Conservation (phyloP, 2,113 vertebrate genomes). For the Peromyscus maniculatus region DNA sequence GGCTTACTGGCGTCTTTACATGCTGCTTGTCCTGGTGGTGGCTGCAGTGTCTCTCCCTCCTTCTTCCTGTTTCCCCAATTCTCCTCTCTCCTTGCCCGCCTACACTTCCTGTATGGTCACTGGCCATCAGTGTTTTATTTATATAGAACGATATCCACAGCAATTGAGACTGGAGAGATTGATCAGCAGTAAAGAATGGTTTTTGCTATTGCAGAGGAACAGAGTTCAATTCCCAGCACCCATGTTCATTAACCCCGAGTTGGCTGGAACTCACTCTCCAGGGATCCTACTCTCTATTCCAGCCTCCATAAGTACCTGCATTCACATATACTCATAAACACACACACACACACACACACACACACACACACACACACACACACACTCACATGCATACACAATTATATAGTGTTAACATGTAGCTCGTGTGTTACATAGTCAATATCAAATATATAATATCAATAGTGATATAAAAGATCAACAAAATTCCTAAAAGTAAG, state of each 20-base stretch:
- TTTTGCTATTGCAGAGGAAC: not conserved
- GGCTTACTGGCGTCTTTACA: no score
- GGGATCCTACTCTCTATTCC: not conserved
- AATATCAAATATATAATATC: not conserved
- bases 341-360: not conserved
- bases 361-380: not conserved
- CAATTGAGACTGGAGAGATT: not conserved
- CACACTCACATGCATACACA: not conserved
- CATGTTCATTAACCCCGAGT: not conserved
- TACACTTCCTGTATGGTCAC: no score
- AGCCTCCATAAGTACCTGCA: not conserved
- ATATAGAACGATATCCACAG: no score
- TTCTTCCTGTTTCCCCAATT: no score
- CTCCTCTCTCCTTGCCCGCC: no score
- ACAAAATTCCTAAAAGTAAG: not conserved
- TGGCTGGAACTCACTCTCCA: not conserved
- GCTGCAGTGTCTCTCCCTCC: no score
- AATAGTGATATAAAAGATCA: not conserved
- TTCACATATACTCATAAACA: not conserved
- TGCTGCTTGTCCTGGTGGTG: no score
- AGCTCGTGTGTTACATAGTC: not conserved
- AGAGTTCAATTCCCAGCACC: not conserved
- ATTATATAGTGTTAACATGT: not conserved
- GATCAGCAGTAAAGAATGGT: not conserved
- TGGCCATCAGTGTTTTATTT: no score